phyloP scores from a whole-genome alignment of 2,888 invertebrate genomes.

The Arctia plantaginis region DNA sequence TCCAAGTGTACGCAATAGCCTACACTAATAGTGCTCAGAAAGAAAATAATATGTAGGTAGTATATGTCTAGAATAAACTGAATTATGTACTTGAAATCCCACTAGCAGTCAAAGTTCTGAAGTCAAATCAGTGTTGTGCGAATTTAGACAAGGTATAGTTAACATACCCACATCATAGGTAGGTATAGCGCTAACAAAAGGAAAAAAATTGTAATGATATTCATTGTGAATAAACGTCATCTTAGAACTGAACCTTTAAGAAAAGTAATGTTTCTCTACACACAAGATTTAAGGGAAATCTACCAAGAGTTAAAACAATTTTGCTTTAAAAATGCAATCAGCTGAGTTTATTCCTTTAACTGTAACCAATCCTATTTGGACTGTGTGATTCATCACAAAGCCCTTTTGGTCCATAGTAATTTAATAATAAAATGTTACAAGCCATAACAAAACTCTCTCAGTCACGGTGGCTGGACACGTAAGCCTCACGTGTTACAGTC shows the following conservation, averaged over 20 bases:
- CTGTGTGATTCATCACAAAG: conserved; percentile 36
- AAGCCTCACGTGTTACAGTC: conserved; percentile 69
- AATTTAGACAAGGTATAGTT: not conserved
- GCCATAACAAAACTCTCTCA: conserved; percentile 67
- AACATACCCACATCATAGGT: not conserved
- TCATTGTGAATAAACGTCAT: not conserved
- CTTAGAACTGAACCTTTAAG: too few relatives aligned
- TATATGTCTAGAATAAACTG: not conserved
- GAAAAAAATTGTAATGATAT: not conserved
- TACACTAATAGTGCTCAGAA: too few relatives aligned
- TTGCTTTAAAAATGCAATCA: not conserved
- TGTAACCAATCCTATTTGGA: conserved; percentile 1
- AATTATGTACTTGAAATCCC: not conserved
- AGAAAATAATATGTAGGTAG: too few relatives aligned
- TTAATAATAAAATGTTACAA: conserved; percentile 53
- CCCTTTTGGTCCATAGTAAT: conserved; percentile 48
- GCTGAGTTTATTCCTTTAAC: not conserved
- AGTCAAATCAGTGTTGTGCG: not conserved
- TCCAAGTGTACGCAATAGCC: too few relatives aligned
- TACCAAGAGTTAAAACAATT: not conserved
- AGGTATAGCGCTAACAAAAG: not conserved
- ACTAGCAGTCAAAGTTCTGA: not conserved
- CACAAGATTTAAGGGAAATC: not conserved
- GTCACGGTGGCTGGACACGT: conserved; percentile 72
- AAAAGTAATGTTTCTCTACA: too few relatives aligned